These are phyloP conservation scores for Leucoptera coffeella DNA, from an alignment of 2,888 invertebrate genomes.

Conservation along the genomic window DNA sequence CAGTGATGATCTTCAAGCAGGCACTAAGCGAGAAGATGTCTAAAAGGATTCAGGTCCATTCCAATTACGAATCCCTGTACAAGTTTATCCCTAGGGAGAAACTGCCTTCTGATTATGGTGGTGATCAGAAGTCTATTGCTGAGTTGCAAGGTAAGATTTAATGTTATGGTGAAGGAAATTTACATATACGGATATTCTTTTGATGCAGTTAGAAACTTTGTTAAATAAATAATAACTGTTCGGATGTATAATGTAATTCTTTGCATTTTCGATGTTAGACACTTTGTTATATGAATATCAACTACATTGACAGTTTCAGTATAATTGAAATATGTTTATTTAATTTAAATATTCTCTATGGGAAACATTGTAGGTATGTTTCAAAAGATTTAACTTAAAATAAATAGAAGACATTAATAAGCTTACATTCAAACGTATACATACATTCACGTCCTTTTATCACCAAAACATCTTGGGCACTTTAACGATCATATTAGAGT, in stretches of 20 bases:
- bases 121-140: conserved; percentile 9
- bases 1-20: conserved; percentile 11
- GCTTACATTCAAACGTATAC: too few species aligned
- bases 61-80: conserved; percentile 10
- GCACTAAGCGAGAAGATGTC: conserved; percentile 12
- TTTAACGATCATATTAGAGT: too few species aligned
- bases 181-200: not conserved
- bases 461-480: too few species aligned
- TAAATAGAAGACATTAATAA: too few species aligned
- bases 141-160: conserved; percentile 12
- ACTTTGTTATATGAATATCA: not conserved
- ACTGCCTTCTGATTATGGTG: conserved; percentile 14
- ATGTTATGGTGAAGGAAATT: not conserved
- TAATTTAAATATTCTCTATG: too few species aligned
- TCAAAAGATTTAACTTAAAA: too few species aligned
- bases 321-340: not conserved
- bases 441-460: too few species aligned
- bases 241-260: not conserved
- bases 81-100: conserved; percentile 10
- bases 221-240: too few species aligned
- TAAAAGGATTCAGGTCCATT: conserved; percentile 11
- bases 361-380: too few species aligned
- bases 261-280: not conserved
- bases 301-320: not conserved
- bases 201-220: not conserved